Conservation (phyloP, 2,113 vertebrate genomes). For the Spheniscus mendiculus region DNA sequence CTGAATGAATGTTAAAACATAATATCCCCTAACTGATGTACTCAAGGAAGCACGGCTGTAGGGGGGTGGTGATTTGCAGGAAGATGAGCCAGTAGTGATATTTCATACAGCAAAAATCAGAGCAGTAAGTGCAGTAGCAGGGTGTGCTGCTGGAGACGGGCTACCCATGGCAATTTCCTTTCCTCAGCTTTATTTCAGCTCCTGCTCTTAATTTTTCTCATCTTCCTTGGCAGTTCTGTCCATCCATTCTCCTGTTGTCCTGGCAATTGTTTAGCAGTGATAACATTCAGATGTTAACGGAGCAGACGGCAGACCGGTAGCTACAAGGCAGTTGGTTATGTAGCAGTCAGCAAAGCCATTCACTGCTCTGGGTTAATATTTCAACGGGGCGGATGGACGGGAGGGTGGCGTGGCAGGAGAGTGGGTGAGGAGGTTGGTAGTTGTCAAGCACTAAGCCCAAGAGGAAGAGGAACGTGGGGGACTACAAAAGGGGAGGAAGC, state of each 20-base stretch:
- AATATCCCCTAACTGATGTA: background rate
- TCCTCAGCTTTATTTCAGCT: background rate
- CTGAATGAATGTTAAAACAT: background rate
- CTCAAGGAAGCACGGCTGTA: background rate
- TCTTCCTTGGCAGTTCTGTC: background rate
- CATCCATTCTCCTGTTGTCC: background rate
- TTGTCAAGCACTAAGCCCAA: background rate
- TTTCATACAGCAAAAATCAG: background rate
- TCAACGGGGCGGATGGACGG: background rate
- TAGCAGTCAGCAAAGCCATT: constrained; percentile 65
- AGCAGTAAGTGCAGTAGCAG: background rate
- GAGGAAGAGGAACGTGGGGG: constrained; percentile 56
- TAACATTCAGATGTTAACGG: background rate
- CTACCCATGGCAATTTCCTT: background rate
- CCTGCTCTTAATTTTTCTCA: background rate
- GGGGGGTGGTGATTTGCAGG: background rate
- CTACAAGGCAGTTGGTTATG: background rate
- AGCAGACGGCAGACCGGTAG: background rate
- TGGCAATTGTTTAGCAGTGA: background rate
- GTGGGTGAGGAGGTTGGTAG: background rate
- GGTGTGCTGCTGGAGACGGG: background rate
- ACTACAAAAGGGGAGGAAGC: constrained; percentile 49
- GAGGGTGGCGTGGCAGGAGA: background rate
- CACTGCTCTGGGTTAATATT: background rate
- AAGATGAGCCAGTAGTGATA: background rate